Percentiles rank a stretch among this genome's conserved stretches.
phyloP scores from a whole-genome alignment of 2,797 vertebrate genomes.

The Aldrovandia affinis region DNA sequence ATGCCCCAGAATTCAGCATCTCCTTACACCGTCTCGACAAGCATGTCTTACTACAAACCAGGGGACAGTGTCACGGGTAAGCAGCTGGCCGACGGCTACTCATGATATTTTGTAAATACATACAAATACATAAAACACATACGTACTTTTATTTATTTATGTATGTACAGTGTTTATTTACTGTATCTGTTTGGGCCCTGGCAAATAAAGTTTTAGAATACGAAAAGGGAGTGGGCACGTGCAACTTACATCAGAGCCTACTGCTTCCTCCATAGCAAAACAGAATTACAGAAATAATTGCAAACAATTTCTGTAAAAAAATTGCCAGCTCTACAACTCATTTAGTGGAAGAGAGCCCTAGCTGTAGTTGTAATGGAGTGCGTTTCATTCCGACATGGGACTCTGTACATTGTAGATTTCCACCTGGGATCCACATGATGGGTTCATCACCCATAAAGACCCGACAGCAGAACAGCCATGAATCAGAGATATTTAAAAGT shows the following conservation, averaged over 20 bases:
- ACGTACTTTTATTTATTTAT: too few species aligned
- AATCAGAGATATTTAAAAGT: background rate
- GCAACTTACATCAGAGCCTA: background rate
- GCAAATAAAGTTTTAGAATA: conserved; percentile 10
- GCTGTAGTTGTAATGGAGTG: too few species aligned
- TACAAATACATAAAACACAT: too few species aligned
- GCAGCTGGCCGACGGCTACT: background rate
- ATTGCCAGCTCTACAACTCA: background rate
- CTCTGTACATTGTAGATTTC: too few species aligned
- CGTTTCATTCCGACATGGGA: too few species aligned
- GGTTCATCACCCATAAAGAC: background rate
- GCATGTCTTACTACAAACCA: conserved; percentile 48
- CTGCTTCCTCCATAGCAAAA: background rate
- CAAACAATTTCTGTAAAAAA: background rate
- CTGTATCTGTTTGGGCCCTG: background rate
- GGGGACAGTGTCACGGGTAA: conserved; percentile 56
- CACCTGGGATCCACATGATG: too few species aligned
- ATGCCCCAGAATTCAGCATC: conserved; percentile 39
- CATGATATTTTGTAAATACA: background rate
- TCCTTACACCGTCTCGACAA: conserved; percentile 49
- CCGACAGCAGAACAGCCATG: background rate
- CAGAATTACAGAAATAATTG: conserved; percentile 11
- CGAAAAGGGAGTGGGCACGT: background rate
- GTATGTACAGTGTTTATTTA: too few species aligned
- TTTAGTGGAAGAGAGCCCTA: background rate